Evolutionary conservation across 1,140 invertebrate species (phyloP).

Genomic region (Drosophila eugracilis): DNA sequence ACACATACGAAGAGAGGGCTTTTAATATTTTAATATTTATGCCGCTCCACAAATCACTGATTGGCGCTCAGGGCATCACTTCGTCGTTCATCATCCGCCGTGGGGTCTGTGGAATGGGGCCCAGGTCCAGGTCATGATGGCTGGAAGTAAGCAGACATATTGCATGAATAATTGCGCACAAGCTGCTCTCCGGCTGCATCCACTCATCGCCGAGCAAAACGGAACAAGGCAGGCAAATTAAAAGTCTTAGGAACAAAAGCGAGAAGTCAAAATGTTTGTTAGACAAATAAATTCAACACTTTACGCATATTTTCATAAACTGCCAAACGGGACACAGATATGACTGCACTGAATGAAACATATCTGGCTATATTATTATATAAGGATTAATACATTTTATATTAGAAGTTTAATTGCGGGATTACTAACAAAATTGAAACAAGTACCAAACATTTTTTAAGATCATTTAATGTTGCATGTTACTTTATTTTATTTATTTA

Average conservation of each 20-base stretch:
- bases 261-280: conserved; percentile 48
- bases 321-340: conserved; percentile 7
- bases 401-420: too few relatives aligned
- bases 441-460: too few relatives aligned
- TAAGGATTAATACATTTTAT: too few relatives aligned
- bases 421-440: too few relatives aligned
- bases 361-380: too few relatives aligned
- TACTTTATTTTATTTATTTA: too few relatives aligned
- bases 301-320: conserved; percentile 56
- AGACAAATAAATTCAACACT: conserved; percentile 59
- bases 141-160: conserved; percentile 41
- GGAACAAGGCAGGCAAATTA: conserved; percentile 42
- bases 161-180: conserved; percentile 52
- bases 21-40: conserved; percentile 6
- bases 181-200: conserved; percentile 35
- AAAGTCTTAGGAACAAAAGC: conserved; percentile 47
- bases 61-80: conserved; percentile 8
- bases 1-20: too few relatives aligned
- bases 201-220: conserved; percentile 12
- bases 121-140: conserved; percentile 1
- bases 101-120: too few relatives aligned
- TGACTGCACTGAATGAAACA: conserved; percentile 9
- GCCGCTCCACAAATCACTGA: not conserved
- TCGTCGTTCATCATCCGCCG: conserved; percentile 20
- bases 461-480: too few relatives aligned